Evolutionary conservation across 2,113 vertebrate genomes (phyloP).

Genomic region (Triplophysa dalaica): DNA sequence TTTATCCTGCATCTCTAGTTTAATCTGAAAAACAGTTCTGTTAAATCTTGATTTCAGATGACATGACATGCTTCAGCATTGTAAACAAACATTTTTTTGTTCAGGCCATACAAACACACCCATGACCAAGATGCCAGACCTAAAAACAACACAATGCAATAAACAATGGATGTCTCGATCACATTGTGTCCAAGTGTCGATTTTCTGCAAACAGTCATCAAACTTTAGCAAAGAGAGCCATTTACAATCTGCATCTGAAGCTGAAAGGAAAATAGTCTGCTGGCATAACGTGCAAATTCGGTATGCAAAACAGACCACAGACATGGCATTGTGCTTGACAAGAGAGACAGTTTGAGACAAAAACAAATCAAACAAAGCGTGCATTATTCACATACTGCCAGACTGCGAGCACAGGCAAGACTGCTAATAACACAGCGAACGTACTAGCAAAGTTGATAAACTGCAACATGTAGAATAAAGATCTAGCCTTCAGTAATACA

Average conservation of each 20-base stretch:
- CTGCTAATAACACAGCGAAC: background rate
- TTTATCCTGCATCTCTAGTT: too few species aligned
- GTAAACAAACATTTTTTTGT: too few species aligned
- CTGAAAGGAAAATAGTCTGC: background rate
- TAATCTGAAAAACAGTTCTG: too few species aligned
- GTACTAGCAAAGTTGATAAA: background rate
- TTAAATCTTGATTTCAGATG: background rate
- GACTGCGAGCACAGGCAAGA: background rate
- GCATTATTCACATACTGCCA: conserved; percentile 25
- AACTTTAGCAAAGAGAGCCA: background rate
- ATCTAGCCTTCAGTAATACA: background rate
- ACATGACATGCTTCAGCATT: background rate
- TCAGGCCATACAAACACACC: background rate
- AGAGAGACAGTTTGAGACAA: background rate
- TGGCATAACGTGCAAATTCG: conserved; percentile 44
- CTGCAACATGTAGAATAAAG: background rate
- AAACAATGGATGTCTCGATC: background rate
- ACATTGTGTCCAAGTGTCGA: background rate
- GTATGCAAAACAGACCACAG: conserved; percentile 47
- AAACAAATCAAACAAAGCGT: conserved; percentile 23
- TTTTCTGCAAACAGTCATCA: background rate
- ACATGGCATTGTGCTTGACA: conserved; percentile 33
- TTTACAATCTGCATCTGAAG: too few species aligned
- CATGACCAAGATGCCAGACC: background rate
- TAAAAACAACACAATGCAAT: background rate